phyloP scores from a whole-genome alignment of 2,797 vertebrate species.

The Mormyrus proboscirostris region DNA sequence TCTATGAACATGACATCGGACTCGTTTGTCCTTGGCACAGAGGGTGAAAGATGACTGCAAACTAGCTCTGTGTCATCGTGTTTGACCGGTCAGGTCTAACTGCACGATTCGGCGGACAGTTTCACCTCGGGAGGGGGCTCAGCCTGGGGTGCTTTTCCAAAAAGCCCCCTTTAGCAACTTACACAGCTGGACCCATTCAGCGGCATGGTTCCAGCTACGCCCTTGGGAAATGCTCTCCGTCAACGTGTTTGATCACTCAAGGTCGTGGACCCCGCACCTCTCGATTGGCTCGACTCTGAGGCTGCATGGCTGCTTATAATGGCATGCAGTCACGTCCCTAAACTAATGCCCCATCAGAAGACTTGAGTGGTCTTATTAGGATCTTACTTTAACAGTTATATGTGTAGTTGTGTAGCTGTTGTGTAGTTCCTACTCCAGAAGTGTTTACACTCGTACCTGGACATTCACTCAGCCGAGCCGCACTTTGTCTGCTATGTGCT shows the following conservation, averaged over 20 bases:
- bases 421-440: background rate
- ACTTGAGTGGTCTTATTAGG: background rate
- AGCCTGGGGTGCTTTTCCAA: background rate
- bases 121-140: background rate
- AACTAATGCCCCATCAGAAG: background rate
- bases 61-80: background rate
- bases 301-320: background rate
- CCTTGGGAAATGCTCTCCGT: background rate
- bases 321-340: background rate
- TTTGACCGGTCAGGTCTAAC: background rate
- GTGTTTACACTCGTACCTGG: background rate
- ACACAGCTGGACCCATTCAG: background rate
- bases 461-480: too few species aligned
- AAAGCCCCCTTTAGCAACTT: background rate
- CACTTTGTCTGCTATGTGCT: background rate
- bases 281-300: background rate
- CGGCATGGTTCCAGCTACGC: background rate
- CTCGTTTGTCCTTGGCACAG: background rate
- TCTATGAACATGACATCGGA: background rate
- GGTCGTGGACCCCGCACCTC: background rate
- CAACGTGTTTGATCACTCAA: background rate
- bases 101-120: background rate
- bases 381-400: too few species aligned
- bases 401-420: background rate
- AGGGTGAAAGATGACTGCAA: background rate